A percentile compares a stretch with the other conserved stretches of the same genome.
Conservation (phyloP, 2,113 vertebrate species). For the Corythaixoides concolor region DNA sequence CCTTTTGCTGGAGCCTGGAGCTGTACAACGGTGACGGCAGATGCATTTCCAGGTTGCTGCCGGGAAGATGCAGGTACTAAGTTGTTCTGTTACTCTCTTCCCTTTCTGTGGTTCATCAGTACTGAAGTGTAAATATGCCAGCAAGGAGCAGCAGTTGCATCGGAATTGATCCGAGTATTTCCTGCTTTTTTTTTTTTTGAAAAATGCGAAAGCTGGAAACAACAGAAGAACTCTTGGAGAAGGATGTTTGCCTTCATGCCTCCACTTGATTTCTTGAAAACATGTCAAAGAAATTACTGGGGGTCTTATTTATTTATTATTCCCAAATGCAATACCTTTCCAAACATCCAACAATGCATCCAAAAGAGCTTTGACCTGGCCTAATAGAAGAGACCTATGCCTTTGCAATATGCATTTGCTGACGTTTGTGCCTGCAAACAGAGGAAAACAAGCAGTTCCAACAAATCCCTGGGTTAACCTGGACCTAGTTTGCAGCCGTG, state of each 20-base stretch:
- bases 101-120: not conserved
- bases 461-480: accelerated
- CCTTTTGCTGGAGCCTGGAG: not conserved
- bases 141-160: not conserved
- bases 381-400: not conserved
- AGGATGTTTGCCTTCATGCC: not conserved
- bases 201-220: not conserved
- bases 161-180: not conserved
- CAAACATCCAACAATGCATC: not conserved
- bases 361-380: not conserved
- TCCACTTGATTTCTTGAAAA: not conserved
- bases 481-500: not conserved
- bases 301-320: not conserved
- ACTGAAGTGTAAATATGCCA: not conserved
- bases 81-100: not conserved
- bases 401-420: not conserved
- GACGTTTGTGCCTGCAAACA: not conserved
- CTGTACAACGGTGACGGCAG: not conserved
- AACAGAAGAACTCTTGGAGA: not conserved
- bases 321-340: not conserved
- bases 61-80: not conserved
- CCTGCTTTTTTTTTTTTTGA: not conserved
- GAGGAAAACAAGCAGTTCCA: not conserved
- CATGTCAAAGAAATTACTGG: not conserved
- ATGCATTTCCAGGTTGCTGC: not conserved